These are phyloP conservation scores for Xanthorhoe spadicearia DNA, from an alignment of 2,888 invertebrate species.

Conservation along the genomic window DNA sequence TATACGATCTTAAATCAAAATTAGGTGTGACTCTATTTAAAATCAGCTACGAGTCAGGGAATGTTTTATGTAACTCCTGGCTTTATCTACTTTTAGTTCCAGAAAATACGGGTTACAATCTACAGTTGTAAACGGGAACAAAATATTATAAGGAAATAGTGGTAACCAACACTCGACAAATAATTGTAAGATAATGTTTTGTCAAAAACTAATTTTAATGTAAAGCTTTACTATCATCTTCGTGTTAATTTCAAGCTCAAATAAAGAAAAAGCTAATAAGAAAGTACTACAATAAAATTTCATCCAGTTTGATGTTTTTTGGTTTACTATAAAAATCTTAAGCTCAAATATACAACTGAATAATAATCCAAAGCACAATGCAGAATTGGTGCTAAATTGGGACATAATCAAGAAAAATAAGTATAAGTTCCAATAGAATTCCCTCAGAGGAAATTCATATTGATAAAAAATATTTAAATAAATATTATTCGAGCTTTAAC, in stretches of 20 bases:
- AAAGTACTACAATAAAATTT: not conserved
- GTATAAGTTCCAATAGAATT: constrained; percentile 64
- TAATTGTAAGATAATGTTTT: not conserved
- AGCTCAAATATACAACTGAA: constrained; percentile 24
- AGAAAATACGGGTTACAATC: not conserved
- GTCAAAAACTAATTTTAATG: no score
- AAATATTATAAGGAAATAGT: not conserved
- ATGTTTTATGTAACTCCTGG: not conserved
- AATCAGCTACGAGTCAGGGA: not conserved
- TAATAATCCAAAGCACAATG: constrained; percentile 26
- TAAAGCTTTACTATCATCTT: not conserved
- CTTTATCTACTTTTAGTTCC: not conserved
- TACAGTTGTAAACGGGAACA: constrained; percentile 1
- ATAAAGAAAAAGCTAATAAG: not conserved
- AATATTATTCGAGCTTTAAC: constrained; percentile 41
- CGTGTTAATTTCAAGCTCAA: not conserved
- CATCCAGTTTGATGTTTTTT: not conserved
- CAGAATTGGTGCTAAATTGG: constrained; percentile 52
- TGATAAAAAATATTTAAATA: constrained; percentile 14
- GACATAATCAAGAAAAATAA: constrained; percentile 39
- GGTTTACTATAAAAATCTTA: constrained; percentile 1
- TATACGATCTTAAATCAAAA: constrained; percentile 3
- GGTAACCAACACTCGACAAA: not conserved
- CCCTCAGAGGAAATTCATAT: constrained; percentile 22
- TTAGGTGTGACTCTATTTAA: not conserved